Evolutionary conservation across 2,797 vertebrate species (phyloP), one percentile per base, ranked within the genome.

Genomic region (Myiotriccus ornatus): DNA sequence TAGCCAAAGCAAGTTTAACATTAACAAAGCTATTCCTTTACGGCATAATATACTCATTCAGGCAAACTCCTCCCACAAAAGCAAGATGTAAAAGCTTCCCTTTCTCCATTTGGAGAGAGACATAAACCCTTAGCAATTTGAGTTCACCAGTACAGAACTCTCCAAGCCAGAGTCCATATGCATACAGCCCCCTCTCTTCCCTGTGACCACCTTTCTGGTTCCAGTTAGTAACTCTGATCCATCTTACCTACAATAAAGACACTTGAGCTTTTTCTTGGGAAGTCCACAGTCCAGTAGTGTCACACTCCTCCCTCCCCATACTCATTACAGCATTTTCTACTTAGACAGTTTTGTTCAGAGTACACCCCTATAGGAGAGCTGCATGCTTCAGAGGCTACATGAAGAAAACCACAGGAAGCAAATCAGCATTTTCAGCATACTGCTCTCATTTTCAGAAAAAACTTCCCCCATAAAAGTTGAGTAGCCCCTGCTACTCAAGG

Each of bases 21-120:
- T 79, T 68, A 84, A 84, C n/a, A 65, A 91, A 92, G 39, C 22
- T 64, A 76, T 43, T 82, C n/a, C 46, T 92, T 91, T 77, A 70
- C 46, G n/a, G 24, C 15, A 24, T 14, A 64, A 71, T 43, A 41
- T 21, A 68, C 5, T 78, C n/a, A 68, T 71, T 68, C 56, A 78
- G 53, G 84, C 9, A 71, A 78, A 89, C 27, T 75, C 53, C 34
- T 89, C 19, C 41, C 74, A 82, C 46, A 92, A 60, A 92, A 85
- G n/a, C 6, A 32, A 71, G 43, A 89, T 0, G 2, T n/a, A 94
- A 75, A 85, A 87, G 10, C 34, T 70, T 62, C 44, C 19, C 25
- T 32, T 52, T 78, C 52, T 68, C 78, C 57, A 75, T 77, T 25
- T 53, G 25, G 23, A 78, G 56, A 84, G 10, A 70, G 25, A 71